Base-by-base conservation (phyloP, 2,113 vertebrate genomes). In the Lasiurus borealis region DNA sequence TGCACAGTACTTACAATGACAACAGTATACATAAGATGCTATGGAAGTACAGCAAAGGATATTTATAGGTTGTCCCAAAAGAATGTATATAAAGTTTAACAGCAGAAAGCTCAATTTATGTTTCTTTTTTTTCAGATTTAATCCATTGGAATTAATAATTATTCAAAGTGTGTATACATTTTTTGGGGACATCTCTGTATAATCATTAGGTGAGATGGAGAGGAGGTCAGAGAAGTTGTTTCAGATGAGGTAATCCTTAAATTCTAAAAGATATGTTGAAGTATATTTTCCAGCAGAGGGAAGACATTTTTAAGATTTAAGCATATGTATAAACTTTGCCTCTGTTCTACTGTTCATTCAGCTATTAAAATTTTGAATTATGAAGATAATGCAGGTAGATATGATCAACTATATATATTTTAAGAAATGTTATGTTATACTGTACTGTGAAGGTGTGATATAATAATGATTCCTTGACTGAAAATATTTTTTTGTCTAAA, bases 401-500 rank as follows among this genome's bases (percentile, higher is more conserved):
- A 40, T 27, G 71, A 62, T 57, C 8, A 21, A 59, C 13, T 68
- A 36, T 57, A 75, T 66, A 27, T 75, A 50, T 72, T 84, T 91
- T 64, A 69, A 85, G 50, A 80, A 96, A 80, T 77, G n/a, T 68
- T 85, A 40, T 76, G 16, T 36, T 85, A 68, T 92, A n/a, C 89
- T 68, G 9, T 92, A 48, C 90, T 69, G 15, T 94, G 25, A 90
- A 93, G 34, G 68, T 90, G 1, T 91, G 40, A 72, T 77, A 31
- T 50, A 12, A 31, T 50, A 12, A 64, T 83, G 18, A 73, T 77
- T 15, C 12, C 90, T 95, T 94, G 5, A 9, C 1, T 80, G 54
- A 83, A 92, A 90, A 62, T 31, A 75, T n/a, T 52, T 18, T 81
- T 94, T 93, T 64, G 16, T 91, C 10, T 86, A 31, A 34, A 80